Conservation (phyloP, 2,113 vertebrate species). For the Serilophus lunatus region DNA sequence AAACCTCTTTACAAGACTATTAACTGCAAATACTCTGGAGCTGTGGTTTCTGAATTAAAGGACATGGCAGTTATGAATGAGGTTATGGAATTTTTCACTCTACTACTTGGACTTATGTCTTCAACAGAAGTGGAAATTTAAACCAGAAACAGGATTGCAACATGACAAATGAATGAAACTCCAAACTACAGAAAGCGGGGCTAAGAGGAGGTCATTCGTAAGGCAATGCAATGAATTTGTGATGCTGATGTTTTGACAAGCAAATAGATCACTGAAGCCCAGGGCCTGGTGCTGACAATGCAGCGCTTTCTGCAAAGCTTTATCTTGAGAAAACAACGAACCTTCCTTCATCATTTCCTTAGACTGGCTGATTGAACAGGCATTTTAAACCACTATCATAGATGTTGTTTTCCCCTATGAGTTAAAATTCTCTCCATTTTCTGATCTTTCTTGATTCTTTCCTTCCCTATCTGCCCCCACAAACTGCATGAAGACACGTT, state of each 20-base stretch:
- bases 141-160: conserved; percentile 49
- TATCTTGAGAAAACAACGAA: neutral
- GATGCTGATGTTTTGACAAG: conserved; percentile 41
- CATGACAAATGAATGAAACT: conserved; percentile 51
- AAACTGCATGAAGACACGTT: fast-evolving
- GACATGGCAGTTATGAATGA: conserved; percentile 56
- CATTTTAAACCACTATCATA: neutral
- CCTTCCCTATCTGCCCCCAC: neutral
- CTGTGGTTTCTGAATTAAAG: conserved; percentile 33
- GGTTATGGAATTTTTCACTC: conserved; percentile 34
- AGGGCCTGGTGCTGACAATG: neutral
- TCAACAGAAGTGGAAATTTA: conserved; percentile 53
- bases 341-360: neutral
- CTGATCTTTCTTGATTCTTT: neutral
- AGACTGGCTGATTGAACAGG: neutral
- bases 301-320: neutral
- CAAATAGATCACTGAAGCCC: conserved; percentile 5
- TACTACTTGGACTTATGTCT: neutral
- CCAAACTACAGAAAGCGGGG: conserved; percentile 16
- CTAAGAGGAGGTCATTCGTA: conserved; percentile 31
- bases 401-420: fast-evolving
- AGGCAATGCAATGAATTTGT: conserved; percentile 29
- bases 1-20: neutral
- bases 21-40: conserved; percentile 10
- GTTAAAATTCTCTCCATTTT: neutral